These are phyloP conservation scores for Ameiurus melas DNA, from an alignment of 2,113 vertebrate species.

Conservation along the genomic window DNA sequence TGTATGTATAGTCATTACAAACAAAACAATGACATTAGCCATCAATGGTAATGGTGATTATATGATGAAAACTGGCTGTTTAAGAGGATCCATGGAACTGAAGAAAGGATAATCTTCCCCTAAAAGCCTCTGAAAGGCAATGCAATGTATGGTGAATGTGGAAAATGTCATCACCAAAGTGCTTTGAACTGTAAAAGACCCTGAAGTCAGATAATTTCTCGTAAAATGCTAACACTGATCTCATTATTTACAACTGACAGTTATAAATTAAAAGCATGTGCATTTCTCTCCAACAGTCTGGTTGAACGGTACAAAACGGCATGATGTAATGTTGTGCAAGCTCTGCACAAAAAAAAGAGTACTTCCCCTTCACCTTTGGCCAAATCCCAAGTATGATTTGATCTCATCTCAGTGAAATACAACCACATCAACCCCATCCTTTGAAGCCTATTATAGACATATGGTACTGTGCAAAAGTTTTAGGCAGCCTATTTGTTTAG, in stretches of 20 bases:
- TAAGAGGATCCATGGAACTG: neutral
- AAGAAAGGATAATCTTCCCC: neutral
- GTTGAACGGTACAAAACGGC: neutral
- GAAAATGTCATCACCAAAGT: slow-evolving; percentile 23
- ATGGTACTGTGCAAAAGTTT: too few relatives aligned
- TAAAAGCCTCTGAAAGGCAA: slow-evolving; percentile 2
- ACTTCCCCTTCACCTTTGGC: neutral
- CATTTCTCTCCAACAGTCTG: neutral
- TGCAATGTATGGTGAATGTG: neutral
- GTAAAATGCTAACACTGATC: neutral
- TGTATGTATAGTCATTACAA: slow-evolving; percentile 3
- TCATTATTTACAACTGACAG: slow-evolving; percentile 28
- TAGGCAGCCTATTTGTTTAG: too few relatives aligned
- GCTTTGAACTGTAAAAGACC: slow-evolving; percentile 28
- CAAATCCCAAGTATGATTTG: neutral
- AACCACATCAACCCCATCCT: neutral
- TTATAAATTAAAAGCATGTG: slow-evolving; percentile 16
- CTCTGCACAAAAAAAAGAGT: slow-evolving; percentile 4
- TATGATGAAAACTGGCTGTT: slow-evolving; percentile 21
- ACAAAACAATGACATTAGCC: slow-evolving; percentile 6
- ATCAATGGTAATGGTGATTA: neutral
- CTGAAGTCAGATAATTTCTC: slow-evolving; percentile 20
- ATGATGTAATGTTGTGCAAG: slow-evolving; percentile 16
- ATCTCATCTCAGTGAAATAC: neutral
- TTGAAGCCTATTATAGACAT: neutral